These are phyloP conservation scores for Brienomyrus longianalis DNA, from an alignment of 2,113 vertebrate genomes.

Conservation along the genomic window DNA sequence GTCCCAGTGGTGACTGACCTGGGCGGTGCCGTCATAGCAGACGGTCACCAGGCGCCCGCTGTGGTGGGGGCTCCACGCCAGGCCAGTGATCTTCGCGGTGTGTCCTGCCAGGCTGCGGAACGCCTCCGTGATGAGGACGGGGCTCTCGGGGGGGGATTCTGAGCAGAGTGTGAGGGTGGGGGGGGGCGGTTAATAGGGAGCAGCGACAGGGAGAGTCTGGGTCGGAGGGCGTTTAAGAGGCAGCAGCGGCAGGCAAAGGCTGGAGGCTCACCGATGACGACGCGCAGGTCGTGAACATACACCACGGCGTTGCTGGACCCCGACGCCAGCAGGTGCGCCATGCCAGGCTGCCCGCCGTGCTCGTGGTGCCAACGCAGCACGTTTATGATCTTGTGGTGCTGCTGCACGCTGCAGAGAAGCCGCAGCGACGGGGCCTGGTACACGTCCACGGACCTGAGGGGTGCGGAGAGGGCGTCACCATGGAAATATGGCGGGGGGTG, in stretches of 20 bases:
- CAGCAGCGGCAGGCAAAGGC: neutral
- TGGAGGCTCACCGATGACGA: constrained; percentile 58
- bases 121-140: constrained; percentile 73
- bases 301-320: constrained; percentile 85
- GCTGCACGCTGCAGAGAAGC: constrained; percentile 82
- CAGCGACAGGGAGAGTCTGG: too few species aligned
- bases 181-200: neutral
- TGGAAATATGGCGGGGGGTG: neutral
- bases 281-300: constrained; percentile 78
- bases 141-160: constrained; percentile 69
- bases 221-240: too few species aligned
- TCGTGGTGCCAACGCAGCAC: constrained; percentile 80
- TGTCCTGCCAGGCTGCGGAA: constrained; percentile 80
- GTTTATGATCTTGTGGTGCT: constrained; percentile 95
- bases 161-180: constrained; percentile 13
- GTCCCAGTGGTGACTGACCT: constrained; percentile 56
- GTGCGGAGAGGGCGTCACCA: neutral
- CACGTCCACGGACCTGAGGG: constrained; percentile 77
- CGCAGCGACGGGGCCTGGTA: constrained; percentile 70
- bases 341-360: constrained; percentile 60
- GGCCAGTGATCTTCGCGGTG: constrained; percentile 82
- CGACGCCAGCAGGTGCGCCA: constrained; percentile 75
- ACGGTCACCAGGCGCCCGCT: constrained; percentile 75
- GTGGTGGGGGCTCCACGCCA: constrained; percentile 92
- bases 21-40: constrained; percentile 87